Evolutionary conservation across 2,797 vertebrate genomes (phyloP).

Genomic region (Anas bahamensis): DNA sequence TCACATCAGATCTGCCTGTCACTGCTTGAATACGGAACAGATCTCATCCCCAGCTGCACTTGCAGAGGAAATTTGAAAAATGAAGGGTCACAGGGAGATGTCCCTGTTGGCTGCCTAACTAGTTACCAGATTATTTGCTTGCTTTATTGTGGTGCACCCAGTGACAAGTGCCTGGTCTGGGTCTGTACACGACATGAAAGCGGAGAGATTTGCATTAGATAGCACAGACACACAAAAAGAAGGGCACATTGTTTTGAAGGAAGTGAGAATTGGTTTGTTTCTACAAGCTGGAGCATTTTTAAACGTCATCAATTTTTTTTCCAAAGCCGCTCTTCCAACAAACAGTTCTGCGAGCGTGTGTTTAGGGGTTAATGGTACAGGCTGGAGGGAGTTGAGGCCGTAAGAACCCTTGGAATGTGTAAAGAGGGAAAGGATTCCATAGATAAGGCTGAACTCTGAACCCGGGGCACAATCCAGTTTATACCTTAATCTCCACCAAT

Average conservation of each 20-base stretch:
- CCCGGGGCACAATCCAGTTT: conserved; percentile 44
- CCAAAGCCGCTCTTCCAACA: background rate
- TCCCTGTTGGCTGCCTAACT: background rate
- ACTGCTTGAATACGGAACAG: background rate
- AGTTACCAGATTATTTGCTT: background rate
- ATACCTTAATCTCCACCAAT: conserved; percentile 46
- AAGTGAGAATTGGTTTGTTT: conserved; percentile 28
- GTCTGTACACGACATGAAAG: background rate
- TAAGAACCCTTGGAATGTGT: conserved; percentile 68
- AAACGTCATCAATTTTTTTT: background rate
- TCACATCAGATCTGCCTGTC: background rate
- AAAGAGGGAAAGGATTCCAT: conserved; percentile 55
- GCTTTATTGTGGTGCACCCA: background rate
- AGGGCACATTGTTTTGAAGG: background rate
- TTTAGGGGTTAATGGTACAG: conserved; percentile 52
- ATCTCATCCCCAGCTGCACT: conserved; percentile 12
- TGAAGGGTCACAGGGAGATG: background rate
- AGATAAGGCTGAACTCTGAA: conserved; percentile 71
- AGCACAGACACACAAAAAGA: background rate
- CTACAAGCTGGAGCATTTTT: conserved; percentile 19
- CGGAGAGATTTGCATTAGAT: background rate
- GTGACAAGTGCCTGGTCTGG: background rate
- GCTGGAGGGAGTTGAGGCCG: conserved; percentile 19
- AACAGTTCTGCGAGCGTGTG: background rate
- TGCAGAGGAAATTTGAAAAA: background rate